Evolutionary conservation across 2,113 vertebrate genomes (phyloP).

Genomic region (Chiloscyllium plagiosum): DNA sequence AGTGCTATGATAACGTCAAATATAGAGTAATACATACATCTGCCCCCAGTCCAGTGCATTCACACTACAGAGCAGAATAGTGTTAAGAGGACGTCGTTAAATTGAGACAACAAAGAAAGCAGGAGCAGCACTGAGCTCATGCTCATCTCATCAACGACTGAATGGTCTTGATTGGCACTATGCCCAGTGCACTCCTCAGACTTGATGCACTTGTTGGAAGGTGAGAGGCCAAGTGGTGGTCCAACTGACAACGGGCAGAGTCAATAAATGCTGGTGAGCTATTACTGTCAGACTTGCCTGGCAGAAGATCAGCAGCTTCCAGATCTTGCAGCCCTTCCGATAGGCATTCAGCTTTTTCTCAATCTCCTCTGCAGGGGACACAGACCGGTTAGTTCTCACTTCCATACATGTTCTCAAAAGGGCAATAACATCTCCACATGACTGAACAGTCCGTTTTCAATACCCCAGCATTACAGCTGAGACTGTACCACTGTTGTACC

Average conservation of each 20-base stretch:
- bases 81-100: background rate
- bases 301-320: slow-evolving; percentile 97
- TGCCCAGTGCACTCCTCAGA: background rate
- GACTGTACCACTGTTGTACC: background rate
- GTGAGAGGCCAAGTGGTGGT: no score
- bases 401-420: background rate
- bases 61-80: background rate
- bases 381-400: background rate
- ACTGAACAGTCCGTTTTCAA: background rate
- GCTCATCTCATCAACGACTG: background rate
- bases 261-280: background rate
- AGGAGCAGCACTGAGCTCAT: background rate
- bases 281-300: slow-evolving; percentile 61
- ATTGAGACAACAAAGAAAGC: background rate
- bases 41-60: background rate
- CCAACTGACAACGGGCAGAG: background rate
- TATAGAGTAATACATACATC: background rate
- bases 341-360: slow-evolving; percentile 90
- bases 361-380: slow-evolving; percentile 74
- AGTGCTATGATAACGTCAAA: background rate
- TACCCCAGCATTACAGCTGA: background rate
- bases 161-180: background rate
- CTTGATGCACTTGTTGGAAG: background rate
- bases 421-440: background rate
- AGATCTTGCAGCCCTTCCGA: slow-evolving; percentile 88